phyloP scores from a whole-genome alignment of 2,888 invertebrate genomes.

The Harpalus rubripes region DNA sequence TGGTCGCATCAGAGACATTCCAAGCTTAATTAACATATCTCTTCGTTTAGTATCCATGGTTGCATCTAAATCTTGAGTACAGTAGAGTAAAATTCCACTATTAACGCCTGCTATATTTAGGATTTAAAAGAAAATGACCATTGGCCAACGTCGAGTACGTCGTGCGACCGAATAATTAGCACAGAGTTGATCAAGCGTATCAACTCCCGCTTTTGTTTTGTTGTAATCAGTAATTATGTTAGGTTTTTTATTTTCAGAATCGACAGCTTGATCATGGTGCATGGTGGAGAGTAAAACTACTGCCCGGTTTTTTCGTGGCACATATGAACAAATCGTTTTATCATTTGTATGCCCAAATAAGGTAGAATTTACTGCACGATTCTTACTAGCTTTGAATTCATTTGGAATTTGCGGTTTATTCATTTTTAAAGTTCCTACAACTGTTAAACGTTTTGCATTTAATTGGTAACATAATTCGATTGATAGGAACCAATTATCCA shows the following conservation, averaged over 20 bases:
- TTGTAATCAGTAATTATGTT: slow-evolving; percentile 57
- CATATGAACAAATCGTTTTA: slow-evolving; percentile 65
- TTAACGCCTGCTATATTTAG: slow-evolving; percentile 36
- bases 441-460: slow-evolving; percentile 68
- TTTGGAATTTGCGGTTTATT: slow-evolving; percentile 69
- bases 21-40: slow-evolving; percentile 36
- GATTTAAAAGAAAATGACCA: slow-evolving; percentile 27
- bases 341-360: slow-evolving; percentile 70
- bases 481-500: slow-evolving; percentile 71
- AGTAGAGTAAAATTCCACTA: slow-evolving; percentile 28
- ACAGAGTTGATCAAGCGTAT: slow-evolving; percentile 25
- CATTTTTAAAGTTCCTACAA: slow-evolving; percentile 70
- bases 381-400: slow-evolving; percentile 68
- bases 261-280: slow-evolving; percentile 60
- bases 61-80: slow-evolving; percentile 15
- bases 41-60: slow-evolving; percentile 10
- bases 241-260: slow-evolving; percentile 61
- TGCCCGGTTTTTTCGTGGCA: slow-evolving; percentile 57
- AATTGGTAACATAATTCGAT: slow-evolving; percentile 69
- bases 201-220: slow-evolving; percentile 44
- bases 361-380: slow-evolving; percentile 67
- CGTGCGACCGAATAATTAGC: slow-evolving; percentile 6
- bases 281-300: slow-evolving; percentile 68
- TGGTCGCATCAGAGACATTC: slow-evolving; percentile 21
- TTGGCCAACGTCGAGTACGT: slow-evolving; percentile 21